phyloP scores from a whole-genome alignment of 1,140 invertebrate genomes.

The Lycorma delicatula region DNA sequence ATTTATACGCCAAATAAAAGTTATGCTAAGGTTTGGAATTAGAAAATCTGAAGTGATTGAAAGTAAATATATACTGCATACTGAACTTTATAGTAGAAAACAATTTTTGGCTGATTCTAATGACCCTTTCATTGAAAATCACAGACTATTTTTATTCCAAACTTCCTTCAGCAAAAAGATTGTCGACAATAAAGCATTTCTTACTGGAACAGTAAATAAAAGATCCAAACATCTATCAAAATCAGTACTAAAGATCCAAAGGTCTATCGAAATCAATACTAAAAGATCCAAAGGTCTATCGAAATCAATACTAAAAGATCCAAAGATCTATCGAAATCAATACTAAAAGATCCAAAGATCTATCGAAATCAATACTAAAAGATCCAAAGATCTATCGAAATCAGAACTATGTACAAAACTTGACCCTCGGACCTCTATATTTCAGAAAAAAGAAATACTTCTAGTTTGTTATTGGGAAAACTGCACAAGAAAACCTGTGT shows the following conservation, averaged over 20 bases:
- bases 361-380: no score
- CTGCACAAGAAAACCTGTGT: conserved; percentile 11
- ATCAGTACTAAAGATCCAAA: no score
- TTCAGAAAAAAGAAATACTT: conserved; percentile 5
- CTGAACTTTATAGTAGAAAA: conserved; percentile 13
- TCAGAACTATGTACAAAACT: conserved; percentile 3
- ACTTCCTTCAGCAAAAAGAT: conserved; percentile 3
- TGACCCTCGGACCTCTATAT: not conserved
- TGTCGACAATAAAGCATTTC: conserved; percentile 7
- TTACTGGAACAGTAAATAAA: conserved; percentile 17
- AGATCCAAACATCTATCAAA: no score
- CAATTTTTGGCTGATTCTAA: conserved; percentile 4
- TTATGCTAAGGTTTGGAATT: not conserved
- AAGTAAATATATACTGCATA: conserved; percentile 5
- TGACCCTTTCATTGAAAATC: conserved; percentile 8
- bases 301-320: no score
- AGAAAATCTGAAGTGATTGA: conserved; percentile 3
- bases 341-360: no score
- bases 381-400: conserved; percentile 11
- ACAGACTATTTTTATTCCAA: conserved; percentile 15
- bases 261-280: no score
- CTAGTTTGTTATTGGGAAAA: conserved; percentile 9
- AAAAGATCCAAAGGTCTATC: no score
- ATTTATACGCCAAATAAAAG: not conserved
- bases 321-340: no score